A percentile compares a stretch with the other conserved stretches of the same genome.
Evolutionary conservation across 2,888 invertebrate species (phyloP).

Genomic region (Papilio elwesi): DNA sequence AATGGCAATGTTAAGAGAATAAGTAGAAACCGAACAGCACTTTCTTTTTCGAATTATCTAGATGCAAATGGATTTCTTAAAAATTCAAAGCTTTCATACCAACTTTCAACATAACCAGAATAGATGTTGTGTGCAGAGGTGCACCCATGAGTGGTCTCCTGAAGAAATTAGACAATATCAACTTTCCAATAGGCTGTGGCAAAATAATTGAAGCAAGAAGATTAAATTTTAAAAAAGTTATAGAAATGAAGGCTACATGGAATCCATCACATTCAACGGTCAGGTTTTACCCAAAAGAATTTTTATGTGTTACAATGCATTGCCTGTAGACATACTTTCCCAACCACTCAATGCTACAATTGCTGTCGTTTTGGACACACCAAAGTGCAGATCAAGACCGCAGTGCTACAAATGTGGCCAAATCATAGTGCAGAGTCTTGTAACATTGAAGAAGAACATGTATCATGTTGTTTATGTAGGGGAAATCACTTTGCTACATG

Average conservation of each 20-base stretch:
- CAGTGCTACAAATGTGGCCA: constrained; percentile 41
- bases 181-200: background rate
- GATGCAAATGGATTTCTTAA: background rate
- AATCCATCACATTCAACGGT: background rate
- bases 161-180: background rate
- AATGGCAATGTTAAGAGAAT: background rate
- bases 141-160: constrained; percentile 1
- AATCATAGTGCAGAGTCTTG: constrained; percentile 31
- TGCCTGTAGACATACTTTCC: constrained; percentile 26
- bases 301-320: constrained; percentile 4
- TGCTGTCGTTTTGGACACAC: constrained; percentile 41
- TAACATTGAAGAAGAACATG: constrained; percentile 10
- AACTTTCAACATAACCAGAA: background rate
- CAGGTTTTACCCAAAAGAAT: constrained; percentile 3
- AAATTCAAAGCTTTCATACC: background rate
- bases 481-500: constrained; percentile 31
- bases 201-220: background rate
- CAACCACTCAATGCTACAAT: constrained; percentile 39
- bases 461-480: constrained; percentile 21
- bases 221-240: background rate
- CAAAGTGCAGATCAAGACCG: constrained; percentile 26
- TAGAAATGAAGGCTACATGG: too few species aligned
- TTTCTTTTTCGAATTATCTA: too few species aligned
- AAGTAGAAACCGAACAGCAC: background rate
- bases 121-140: background rate